phyloP scores from a whole-genome alignment of 1,140 invertebrate species.

The Sitobion miscanthi region DNA sequence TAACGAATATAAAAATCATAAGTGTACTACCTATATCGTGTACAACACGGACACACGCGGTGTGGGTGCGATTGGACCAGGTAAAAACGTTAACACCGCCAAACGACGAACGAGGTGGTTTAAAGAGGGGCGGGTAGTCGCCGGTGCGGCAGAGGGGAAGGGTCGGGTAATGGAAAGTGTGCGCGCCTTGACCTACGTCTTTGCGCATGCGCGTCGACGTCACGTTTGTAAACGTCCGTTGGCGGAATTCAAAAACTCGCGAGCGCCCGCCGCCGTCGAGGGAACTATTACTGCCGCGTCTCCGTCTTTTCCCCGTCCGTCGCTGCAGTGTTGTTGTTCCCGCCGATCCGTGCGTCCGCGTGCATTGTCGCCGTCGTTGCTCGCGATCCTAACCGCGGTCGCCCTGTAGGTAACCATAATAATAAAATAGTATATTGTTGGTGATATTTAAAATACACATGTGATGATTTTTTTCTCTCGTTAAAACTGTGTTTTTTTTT shows the following conservation, averaged over 20 bases:
- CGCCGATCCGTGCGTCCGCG: neutral
- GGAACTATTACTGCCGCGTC: neutral
- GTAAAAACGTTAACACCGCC: neutral
- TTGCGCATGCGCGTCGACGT: neutral
- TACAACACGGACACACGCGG: neutral
- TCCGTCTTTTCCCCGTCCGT: neutral
- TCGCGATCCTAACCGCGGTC: neutral
- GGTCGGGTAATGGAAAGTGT: slow-evolving; percentile 26
- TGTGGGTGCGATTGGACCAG: slow-evolving; percentile 4
- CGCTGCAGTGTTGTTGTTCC: slow-evolving; percentile 32
- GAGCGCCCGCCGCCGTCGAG: neutral
- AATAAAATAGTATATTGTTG: neutral
- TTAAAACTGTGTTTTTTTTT: neutral
- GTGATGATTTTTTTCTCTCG: neutral
- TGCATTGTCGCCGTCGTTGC: neutral
- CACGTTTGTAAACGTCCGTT: slow-evolving; percentile 29
- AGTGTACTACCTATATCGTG: neutral
- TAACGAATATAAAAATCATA: neutral
- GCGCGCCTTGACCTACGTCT: slow-evolving; percentile 39
- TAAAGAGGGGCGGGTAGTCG: neutral
- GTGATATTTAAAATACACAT: neutral
- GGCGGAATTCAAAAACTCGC: slow-evolving; percentile 44
- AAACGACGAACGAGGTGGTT: neutral
- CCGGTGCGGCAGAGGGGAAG: no score
- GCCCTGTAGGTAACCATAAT: neutral